Evolutionary conservation across 2,797 vertebrate species (phyloP).

Genomic region (Gallirallus australis): DNA sequence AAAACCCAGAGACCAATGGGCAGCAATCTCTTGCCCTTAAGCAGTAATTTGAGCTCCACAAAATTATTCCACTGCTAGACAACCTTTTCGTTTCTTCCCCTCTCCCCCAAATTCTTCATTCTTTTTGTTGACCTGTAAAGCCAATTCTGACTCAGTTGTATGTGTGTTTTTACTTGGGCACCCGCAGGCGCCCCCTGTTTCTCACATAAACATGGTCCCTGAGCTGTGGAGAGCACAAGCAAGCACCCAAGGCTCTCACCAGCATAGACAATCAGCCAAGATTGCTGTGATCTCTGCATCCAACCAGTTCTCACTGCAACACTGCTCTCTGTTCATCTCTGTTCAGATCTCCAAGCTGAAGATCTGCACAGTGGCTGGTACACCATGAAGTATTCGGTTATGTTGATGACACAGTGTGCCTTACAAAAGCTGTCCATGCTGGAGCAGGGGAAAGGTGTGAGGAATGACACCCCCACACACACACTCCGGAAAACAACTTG

Average conservation of each 20-base stretch:
- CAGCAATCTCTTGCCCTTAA: not conserved
- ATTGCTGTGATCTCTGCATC: not conserved
- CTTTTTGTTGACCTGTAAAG: not conserved
- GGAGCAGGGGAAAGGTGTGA: too few species aligned
- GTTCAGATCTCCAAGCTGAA: not conserved
- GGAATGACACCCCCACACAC: too few species aligned
- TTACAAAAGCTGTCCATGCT: not conserved
- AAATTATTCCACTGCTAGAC: not conserved
- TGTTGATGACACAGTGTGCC: not conserved
- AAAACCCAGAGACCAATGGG: not conserved
- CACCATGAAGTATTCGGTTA: not conserved
- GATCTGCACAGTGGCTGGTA: not conserved
- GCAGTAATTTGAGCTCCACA: not conserved
- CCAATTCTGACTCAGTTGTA: not conserved
- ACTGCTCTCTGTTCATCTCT: not conserved
- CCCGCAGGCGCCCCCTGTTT: not conserved
- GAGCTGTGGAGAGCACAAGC: not conserved
- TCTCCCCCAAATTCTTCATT: not conserved
- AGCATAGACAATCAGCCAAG: not conserved
- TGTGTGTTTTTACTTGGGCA: not conserved
- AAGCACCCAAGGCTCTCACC: not conserved
- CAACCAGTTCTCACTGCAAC: not conserved
- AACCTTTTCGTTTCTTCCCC: not conserved
- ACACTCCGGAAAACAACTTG: too few species aligned
- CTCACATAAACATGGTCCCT: not conserved